phyloP scores from a whole-genome alignment of 2,797 vertebrate species.

The Xiphorhynchus erythropygius region DNA sequence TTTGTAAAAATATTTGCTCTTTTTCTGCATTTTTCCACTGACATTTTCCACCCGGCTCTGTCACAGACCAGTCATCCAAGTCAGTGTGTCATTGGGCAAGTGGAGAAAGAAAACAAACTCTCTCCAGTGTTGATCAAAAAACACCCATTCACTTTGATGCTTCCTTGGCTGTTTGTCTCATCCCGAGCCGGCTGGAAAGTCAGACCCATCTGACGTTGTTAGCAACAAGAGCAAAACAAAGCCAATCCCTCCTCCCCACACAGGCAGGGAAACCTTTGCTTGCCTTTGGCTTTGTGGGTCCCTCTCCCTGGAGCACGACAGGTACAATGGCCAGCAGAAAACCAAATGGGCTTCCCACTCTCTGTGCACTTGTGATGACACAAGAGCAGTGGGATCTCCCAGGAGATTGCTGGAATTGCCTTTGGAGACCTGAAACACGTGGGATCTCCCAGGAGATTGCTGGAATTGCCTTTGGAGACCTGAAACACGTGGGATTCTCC shows the following conservation, averaged over 20 bases:
- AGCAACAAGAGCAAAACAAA: constrained; percentile 67
- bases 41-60: constrained; percentile 61
- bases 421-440: fast-evolving
- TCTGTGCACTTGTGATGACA: not conserved
- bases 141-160: constrained; percentile 58
- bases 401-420: not conserved
- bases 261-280: constrained; percentile 38
- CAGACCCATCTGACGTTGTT: constrained; percentile 54
- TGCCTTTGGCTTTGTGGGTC: not conserved
- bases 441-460: not conserved
- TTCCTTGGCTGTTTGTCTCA: constrained; percentile 65
- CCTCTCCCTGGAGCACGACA: not conserved
- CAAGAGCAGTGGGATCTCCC: not conserved
- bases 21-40: constrained; percentile 67
- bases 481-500: not conserved
- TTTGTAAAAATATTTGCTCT: constrained; percentile 68
- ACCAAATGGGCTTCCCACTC: not conserved
- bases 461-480: not conserved
- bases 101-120: constrained; percentile 66
- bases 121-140: constrained; percentile 57
- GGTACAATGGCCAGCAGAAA: not conserved
- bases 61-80: constrained; percentile 62
- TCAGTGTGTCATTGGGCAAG: constrained; percentile 61
- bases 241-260: not conserved
- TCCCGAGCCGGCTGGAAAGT: constrained; percentile 42